These are phyloP conservation scores for Patella ulyssiponensis DNA, from an alignment of 2,888 invertebrate genomes.

Conservation along the genomic window DNA sequence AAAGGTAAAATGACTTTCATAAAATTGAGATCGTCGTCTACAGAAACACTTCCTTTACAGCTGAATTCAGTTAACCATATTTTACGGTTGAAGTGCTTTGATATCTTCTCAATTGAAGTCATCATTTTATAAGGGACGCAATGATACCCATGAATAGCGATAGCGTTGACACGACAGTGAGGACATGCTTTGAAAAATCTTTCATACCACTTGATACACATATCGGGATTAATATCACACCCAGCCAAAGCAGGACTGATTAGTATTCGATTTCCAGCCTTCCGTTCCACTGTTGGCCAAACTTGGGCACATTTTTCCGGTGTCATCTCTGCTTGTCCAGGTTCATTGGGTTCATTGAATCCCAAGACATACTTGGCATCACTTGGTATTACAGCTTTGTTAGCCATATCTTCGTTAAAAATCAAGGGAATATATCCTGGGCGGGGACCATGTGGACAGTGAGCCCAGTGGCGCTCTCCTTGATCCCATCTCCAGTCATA, in stretches of 20 bases:
- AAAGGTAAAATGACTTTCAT: constrained; percentile 41
- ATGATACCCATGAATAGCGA: constrained; percentile 49
- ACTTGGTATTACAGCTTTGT: constrained; percentile 19
- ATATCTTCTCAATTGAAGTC: constrained; percentile 33
- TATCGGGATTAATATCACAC: constrained; percentile 19
- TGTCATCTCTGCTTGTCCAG: constrained; percentile 43
- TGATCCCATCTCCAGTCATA: constrained; percentile 34
- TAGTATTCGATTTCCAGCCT: constrained; percentile 35
- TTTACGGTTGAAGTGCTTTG: constrained; percentile 38
- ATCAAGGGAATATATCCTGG: constrained; percentile 45
- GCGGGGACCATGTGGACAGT: constrained; percentile 21
- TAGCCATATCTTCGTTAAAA: constrained; percentile 36
- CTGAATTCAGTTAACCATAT: constrained; percentile 50
- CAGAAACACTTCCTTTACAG: constrained; percentile 36
- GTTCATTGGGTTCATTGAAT: constrained; percentile 52
- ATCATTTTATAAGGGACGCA: constrained; percentile 41
- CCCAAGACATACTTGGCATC: constrained; percentile 42
- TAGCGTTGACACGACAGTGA: constrained; percentile 46
- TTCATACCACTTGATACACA: constrained; percentile 43
- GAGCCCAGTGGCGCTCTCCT: constrained; percentile 18
- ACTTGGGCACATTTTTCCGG: constrained; percentile 40
- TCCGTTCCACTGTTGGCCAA: constrained; percentile 44
- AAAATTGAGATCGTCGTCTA: constrained; percentile 33
- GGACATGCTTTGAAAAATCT: constrained; percentile 45
- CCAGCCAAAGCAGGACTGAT: constrained; percentile 48